Conservation (phyloP, 1,140 invertebrate species). For the Lucilia sericata region DNA sequence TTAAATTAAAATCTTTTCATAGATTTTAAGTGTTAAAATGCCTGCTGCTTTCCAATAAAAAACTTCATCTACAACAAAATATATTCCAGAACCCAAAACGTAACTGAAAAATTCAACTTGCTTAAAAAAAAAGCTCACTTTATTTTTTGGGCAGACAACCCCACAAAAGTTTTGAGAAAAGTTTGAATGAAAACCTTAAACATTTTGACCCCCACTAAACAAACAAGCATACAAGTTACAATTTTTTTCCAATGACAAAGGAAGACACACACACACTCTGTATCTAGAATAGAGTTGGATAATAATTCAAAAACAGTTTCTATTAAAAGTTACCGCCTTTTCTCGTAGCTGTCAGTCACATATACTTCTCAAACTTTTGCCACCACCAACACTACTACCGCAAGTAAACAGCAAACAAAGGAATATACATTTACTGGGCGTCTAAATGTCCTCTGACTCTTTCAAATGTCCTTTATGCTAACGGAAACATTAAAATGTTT, state of each 20-base stretch:
- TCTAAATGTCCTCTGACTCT: conserved; percentile 9
- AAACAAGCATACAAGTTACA: neutral
- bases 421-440: neutral
- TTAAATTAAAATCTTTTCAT: neutral
- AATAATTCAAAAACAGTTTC: conserved; percentile 54
- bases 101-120: neutral
- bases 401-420: neutral
- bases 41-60: conserved; percentile 30
- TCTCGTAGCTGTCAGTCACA: conserved; percentile 52
- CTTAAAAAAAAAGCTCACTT: neutral
- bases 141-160: neutral
- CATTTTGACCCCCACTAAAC: neutral
- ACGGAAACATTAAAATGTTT: neutral
- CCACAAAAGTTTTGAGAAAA: neutral
- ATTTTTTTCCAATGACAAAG: neutral
- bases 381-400: neutral
- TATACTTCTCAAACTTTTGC: conserved; percentile 23
- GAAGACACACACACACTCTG: neutral
- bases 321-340: conserved; percentile 50
- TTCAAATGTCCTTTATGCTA: neutral
- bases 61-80: neutral
- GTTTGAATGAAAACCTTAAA: neutral
- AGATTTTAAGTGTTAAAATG: conserved; percentile 31
- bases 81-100: neutral
- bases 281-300: neutral